Conservation (phyloP, 1,140 invertebrate species). For the Caligus rogercresseyi region DNA sequence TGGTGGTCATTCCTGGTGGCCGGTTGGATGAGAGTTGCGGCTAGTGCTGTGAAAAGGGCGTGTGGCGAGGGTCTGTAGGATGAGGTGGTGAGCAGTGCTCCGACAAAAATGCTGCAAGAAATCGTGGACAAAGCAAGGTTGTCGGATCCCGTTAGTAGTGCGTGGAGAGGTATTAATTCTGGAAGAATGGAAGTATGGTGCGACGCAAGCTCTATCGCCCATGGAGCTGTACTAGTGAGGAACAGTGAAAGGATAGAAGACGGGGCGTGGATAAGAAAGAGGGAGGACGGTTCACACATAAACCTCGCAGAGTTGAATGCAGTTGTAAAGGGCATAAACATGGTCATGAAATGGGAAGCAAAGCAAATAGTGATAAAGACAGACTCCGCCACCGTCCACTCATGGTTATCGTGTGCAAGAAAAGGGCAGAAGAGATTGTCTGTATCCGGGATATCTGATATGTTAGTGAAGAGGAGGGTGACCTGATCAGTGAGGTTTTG, state of each 20-base stretch:
- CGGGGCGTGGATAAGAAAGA: background rate
- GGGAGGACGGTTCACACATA: background rate
- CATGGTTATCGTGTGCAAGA: background rate
- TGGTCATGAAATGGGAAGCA: background rate
- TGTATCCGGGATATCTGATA: background rate
- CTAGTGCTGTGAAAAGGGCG: background rate
- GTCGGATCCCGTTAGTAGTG: background rate
- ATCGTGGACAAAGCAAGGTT: background rate
- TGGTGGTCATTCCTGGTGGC: background rate
- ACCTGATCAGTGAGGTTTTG: background rate
- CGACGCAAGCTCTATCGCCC: background rate
- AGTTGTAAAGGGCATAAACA: background rate
- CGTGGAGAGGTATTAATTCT: background rate
- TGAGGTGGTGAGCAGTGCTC: background rate
- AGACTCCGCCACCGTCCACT: background rate
- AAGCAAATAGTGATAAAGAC: background rate
- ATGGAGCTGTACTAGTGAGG: background rate
- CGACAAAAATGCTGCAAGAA: background rate
- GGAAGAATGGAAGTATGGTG: background rate
- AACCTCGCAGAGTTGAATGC: background rate
- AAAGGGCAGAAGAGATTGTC: background rate
- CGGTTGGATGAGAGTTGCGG: background rate
- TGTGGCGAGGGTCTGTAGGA: background rate
- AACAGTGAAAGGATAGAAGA: background rate
- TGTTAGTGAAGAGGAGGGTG: background rate